phyloP scores from a whole-genome alignment of 2,888 invertebrate genomes.

The Habroteleia sp. region DNA sequence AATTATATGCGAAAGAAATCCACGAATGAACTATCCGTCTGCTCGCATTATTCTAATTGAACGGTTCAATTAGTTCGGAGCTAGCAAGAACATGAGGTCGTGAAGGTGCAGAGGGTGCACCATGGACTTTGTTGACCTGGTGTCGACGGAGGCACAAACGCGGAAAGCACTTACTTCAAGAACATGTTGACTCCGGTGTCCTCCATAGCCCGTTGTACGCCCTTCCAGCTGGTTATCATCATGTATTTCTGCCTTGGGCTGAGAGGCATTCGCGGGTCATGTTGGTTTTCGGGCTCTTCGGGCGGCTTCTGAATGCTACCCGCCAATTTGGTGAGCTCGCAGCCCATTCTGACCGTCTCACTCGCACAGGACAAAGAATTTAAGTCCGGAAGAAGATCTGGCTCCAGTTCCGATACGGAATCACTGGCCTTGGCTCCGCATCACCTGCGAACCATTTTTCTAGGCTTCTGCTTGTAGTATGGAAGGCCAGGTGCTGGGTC shows the following conservation, averaged over 20 bases:
- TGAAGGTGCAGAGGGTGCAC: background rate
- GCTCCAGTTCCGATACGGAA: constrained; percentile 5
- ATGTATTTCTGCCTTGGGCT: constrained; percentile 91
- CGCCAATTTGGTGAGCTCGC: constrained; percentile 89
- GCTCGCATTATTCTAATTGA: constrained; percentile 14
- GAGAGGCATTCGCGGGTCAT: constrained; percentile 84
- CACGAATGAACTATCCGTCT: constrained; percentile 4
- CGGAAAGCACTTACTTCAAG: constrained; percentile 87
- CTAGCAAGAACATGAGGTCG: constrained; percentile 1
- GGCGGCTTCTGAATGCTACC: constrained; percentile 73
- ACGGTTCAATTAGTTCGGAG: constrained; percentile 10
- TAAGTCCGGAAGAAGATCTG: background rate
- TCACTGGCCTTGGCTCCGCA: constrained; percentile 22
- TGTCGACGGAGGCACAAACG: background rate
- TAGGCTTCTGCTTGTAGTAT: background rate
- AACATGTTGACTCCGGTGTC: constrained; percentile 95
- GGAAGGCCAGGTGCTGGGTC: background rate
- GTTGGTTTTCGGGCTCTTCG: constrained; percentile 62
- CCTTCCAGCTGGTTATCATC: constrained; percentile 95
- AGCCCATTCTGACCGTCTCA: constrained; percentile 84
- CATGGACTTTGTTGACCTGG: background rate
- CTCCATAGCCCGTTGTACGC: constrained; percentile 93
- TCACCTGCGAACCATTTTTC: constrained; percentile 39
- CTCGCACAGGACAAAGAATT: background rate
- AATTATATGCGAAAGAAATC: constrained; percentile 6